Conservation (phyloP, 2,888 invertebrate species). For the Diachrysia chrysitis region DNA sequence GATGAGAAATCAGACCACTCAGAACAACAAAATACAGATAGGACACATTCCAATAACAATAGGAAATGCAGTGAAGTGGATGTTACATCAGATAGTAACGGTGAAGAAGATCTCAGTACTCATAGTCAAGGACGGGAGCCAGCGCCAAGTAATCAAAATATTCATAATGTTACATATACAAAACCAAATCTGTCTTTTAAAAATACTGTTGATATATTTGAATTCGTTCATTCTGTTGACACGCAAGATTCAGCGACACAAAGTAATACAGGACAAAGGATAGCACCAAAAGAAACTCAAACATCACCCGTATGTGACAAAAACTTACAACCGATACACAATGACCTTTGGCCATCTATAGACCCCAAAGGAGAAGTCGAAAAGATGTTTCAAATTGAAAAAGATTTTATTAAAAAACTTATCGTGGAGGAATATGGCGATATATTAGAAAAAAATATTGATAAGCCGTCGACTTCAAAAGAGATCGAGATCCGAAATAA, state of each 20-base stretch:
- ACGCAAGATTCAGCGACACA: conserved; percentile 84
- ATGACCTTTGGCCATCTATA: conserved; percentile 78
- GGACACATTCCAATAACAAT: conserved; percentile 36
- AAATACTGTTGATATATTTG: conserved; percentile 81
- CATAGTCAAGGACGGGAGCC: conserved; percentile 24
- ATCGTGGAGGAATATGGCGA: conserved; percentile 84
- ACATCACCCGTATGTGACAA: conserved; percentile 78
- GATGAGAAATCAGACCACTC: conserved; percentile 78
- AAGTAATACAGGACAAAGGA: conserved; percentile 73
- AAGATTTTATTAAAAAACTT: conserved; percentile 83
- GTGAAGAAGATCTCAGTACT: conserved; percentile 36
- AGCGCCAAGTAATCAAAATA: conserved; percentile 48
- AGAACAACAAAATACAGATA: conserved; percentile 31
- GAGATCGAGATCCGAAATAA: conserved; percentile 67
- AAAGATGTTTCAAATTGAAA: conserved; percentile 81
- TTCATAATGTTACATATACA: conserved; percentile 67
- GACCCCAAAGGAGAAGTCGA: conserved; percentile 79
- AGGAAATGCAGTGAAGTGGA: conserved; percentile 39
- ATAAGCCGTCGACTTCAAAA: conserved; percentile 79
- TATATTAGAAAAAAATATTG: conserved; percentile 76
- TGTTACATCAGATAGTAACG: conserved; percentile 11
- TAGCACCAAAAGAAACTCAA: conserved; percentile 83
- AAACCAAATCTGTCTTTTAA: conserved; percentile 81
- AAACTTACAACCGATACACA: conserved; percentile 78
- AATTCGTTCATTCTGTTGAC: conserved; percentile 81